A percentile compares a stretch with the other conserved stretches of the same genome.
Conservation (phyloP, 1,140 invertebrate genomes). For the Brachionus rubens region DNA sequence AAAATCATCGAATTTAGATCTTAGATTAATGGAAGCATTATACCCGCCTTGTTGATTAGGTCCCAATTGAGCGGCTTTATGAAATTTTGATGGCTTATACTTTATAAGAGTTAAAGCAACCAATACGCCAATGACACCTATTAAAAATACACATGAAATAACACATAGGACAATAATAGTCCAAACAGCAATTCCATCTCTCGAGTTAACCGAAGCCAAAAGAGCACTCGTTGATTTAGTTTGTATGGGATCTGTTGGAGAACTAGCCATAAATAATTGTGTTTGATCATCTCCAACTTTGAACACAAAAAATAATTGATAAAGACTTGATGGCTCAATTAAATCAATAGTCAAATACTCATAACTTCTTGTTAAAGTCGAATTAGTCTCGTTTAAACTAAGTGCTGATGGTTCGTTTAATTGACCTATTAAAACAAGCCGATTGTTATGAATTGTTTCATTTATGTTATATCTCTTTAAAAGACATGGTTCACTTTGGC, state of each 20-base stretch:
- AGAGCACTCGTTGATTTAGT: neutral
- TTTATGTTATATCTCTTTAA: neutral
- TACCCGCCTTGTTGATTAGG: neutral
- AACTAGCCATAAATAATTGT: constrained; percentile 6
- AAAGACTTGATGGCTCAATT: constrained; percentile 7
- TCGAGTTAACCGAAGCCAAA: neutral
- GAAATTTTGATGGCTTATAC: constrained; percentile 26
- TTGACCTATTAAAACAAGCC: neutral
- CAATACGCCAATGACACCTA: neutral
- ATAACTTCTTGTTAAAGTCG: too few relatives aligned
- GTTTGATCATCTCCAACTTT: constrained; percentile 23
- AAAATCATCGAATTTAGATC: constrained; percentile 29
- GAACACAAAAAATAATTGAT: constrained; percentile 29
- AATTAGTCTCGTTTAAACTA: too few relatives aligned
- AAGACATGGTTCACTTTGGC: neutral
- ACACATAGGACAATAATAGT: constrained; percentile 8
- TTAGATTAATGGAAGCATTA: neutral
- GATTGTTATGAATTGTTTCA: neutral
- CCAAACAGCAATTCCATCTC: constrained; percentile 15
- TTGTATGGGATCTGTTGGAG: constrained; percentile 9
- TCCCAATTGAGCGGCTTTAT: constrained; percentile 8
- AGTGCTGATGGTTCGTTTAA: too few relatives aligned
- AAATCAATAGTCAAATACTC: neutral
- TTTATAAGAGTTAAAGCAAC: neutral
- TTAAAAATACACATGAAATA: constrained; percentile 1